Evolutionary conservation across 2,888 invertebrate species (phyloP).

Genomic region (Ophonus ardosiacus): DNA sequence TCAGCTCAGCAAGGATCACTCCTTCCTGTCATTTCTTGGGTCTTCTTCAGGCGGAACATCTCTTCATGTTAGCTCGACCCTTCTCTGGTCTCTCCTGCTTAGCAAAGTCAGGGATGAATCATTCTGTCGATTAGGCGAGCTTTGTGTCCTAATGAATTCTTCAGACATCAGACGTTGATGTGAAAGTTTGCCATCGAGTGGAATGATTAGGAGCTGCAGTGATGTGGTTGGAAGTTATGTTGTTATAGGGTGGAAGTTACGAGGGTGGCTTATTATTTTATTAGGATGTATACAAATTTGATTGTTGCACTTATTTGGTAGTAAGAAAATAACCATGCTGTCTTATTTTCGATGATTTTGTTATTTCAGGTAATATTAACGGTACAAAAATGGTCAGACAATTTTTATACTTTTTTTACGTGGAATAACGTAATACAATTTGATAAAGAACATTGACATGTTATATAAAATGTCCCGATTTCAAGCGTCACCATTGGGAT

Average conservation of each 20-base stretch:
- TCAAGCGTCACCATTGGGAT: too few species aligned
- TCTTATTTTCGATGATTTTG: too few species aligned
- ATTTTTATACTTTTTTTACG: too few species aligned
- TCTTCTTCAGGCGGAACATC: neutral
- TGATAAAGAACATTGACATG: too few species aligned
- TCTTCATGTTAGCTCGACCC: neutral
- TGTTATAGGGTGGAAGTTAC: neutral
- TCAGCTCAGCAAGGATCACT: neutral
- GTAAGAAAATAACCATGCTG: neutral
- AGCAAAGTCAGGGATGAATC: slow-evolving; percentile 40
- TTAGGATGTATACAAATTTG: neutral
- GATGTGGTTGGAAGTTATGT: slow-evolving; percentile 5
- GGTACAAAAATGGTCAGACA: too few species aligned
- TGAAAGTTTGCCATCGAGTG: slow-evolving; percentile 40
- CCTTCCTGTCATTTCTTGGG: neutral
- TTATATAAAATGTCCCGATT: too few species aligned
- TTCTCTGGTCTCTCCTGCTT: neutral
- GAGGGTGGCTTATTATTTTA: neutral
- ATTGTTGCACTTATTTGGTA: neutral
- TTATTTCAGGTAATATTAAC: too few species aligned
- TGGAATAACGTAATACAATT: too few species aligned
- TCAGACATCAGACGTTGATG: slow-evolving; percentile 24
- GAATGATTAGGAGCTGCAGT: slow-evolving; percentile 29
- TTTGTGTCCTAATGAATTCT: slow-evolving; percentile 53
- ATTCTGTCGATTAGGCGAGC: slow-evolving; percentile 44